Evolutionary conservation across 2,888 invertebrate species (phyloP).

Genomic region (Drosophila demipolita): DNA sequence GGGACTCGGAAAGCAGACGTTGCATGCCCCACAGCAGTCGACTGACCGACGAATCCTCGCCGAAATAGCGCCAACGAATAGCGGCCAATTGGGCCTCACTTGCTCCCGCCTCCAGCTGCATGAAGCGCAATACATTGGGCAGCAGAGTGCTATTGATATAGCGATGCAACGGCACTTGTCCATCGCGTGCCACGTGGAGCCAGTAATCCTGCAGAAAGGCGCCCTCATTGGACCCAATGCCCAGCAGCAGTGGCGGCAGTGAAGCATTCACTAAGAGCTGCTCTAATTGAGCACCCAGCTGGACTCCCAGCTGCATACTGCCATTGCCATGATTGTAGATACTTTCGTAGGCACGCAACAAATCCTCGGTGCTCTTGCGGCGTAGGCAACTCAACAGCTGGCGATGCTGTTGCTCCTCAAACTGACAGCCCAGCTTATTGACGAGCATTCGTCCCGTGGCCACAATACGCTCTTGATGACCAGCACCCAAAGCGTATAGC

Average conservation of each 20-base stretch:
- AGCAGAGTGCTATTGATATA: conserved; percentile 87
- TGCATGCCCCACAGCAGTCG: conserved; percentile 83
- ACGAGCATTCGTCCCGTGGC: conserved; percentile 80
- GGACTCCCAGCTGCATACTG: conserved; percentile 87
- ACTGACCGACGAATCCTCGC: conserved; percentile 64
- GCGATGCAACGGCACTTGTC: conserved; percentile 86
- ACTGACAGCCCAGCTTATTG: conserved; percentile 86
- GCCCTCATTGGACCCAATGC: conserved; percentile 89
- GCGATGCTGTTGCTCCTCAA: conserved; percentile 82
- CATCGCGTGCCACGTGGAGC: conserved; percentile 87
- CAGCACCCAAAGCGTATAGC: conserved; percentile 82
- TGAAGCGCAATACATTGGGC: conserved; percentile 86
- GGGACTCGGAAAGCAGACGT: conserved; percentile 82
- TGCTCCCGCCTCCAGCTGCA: conserved; percentile 47
- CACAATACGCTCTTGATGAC: conserved; percentile 62
- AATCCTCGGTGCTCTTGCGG: conserved; percentile 87
- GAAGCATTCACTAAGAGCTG: conserved; percentile 45
- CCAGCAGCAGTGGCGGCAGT: conserved; percentile 88
- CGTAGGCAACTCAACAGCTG: conserved; percentile 88
- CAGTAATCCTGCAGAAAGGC: conserved; percentile 88
- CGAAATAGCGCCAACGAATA: conserved; percentile 84
- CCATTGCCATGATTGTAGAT: conserved; percentile 87
- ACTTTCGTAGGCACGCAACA: conserved; percentile 87
- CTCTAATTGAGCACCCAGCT: conserved; percentile 80
- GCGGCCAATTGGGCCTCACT: conserved; percentile 69